These are phyloP conservation scores for Rhinolophus ferrumequinum DNA, from an alignment of 2,113 vertebrate species.

Conservation along the genomic window DNA sequence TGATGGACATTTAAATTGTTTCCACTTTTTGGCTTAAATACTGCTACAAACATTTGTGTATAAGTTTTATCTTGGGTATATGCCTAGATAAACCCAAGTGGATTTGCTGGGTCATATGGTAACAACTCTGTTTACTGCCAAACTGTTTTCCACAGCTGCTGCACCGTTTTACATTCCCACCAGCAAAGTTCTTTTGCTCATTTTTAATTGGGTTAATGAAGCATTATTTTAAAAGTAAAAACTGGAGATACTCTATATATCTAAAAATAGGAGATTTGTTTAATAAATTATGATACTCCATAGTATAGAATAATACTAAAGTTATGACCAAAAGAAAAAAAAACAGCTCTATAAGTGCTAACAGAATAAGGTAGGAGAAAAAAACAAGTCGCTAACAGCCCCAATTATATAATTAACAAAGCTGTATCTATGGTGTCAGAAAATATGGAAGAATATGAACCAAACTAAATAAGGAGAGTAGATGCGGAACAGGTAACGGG, in stretches of 20 bases:
- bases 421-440: neutral
- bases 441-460: neutral
- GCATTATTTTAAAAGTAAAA: neutral
- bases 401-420: neutral
- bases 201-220: neutral
- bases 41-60: neutral
- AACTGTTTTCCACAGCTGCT: neutral
- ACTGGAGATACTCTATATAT: neutral
- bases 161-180: neutral
- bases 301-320: neutral
- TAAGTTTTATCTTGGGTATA: neutral
- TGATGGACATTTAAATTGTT: neutral
- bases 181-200: neutral
- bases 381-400: neutral
- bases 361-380: neutral
- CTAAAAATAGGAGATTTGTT: neutral
- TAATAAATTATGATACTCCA: neutral
- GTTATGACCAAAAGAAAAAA: neutral
- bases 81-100: neutral
- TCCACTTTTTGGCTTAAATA: neutral
- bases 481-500: too few relatives aligned
- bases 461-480: neutral
- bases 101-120: neutral
- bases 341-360: neutral
- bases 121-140: neutral